phyloP scores from a whole-genome alignment of 2,797 vertebrate genomes.

The Artibeus jamaicensis region DNA sequence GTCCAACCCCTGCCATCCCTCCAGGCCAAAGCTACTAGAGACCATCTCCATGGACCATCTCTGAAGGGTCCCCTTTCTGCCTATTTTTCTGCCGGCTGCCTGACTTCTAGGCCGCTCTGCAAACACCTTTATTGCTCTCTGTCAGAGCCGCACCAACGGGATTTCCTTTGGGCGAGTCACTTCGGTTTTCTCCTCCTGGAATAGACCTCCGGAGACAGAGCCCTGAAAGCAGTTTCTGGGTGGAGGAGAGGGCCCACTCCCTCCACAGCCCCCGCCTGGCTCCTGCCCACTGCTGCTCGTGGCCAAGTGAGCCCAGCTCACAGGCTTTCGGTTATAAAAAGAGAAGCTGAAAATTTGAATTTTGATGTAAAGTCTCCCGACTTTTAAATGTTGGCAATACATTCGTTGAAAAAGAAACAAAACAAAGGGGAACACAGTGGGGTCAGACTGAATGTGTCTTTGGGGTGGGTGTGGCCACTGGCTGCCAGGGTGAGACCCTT shows the following conservation, averaged over 20 bases:
- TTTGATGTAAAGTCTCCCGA: background rate
- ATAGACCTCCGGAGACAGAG: background rate
- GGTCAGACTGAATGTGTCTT: accelerated
- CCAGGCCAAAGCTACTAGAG: background rate
- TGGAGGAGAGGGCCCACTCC: background rate
- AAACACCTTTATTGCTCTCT: background rate
- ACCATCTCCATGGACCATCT: accelerated
- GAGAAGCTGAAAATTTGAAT: background rate
- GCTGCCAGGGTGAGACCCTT: background rate
- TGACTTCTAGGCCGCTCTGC: background rate
- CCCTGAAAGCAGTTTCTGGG: background rate
- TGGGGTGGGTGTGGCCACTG: background rate
- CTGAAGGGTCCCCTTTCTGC: background rate
- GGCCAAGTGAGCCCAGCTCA: background rate
- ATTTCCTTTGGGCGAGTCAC: background rate
- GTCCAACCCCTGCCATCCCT: accelerated
- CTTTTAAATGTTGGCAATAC: background rate
- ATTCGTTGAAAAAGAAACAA: background rate
- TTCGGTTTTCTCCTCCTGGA: background rate
- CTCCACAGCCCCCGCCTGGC: background rate
- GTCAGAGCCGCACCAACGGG: background rate
- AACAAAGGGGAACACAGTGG: accelerated
- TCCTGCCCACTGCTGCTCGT: background rate
- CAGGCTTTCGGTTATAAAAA: background rate
- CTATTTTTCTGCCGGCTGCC: background rate